Evolutionary conservation across 2,888 invertebrate genomes (phyloP).

Genomic region (Nysson spinosus): DNA sequence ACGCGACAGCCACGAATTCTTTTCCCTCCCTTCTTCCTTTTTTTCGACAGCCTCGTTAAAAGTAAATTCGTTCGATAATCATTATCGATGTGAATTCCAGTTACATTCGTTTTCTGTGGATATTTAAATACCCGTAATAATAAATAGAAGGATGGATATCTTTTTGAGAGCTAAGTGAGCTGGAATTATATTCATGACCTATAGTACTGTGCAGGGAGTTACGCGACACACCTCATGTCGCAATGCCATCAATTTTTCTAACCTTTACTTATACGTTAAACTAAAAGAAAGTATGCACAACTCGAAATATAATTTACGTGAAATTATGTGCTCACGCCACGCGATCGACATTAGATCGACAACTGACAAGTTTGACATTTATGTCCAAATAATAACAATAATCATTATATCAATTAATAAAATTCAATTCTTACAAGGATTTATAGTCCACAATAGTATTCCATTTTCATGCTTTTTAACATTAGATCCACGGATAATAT

Average conservation of each 20-base stretch:
- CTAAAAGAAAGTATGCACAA: constrained; percentile 37
- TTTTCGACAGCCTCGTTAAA: background rate
- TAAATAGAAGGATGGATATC: too few species aligned
- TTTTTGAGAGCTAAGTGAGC: constrained; percentile 11
- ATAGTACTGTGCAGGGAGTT: constrained; percentile 2
- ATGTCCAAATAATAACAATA: background rate
- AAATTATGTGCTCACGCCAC: constrained; percentile 11
- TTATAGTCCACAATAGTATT: too few species aligned
- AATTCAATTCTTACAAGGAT: too few species aligned
- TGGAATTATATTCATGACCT: background rate
- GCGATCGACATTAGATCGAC: constrained; percentile 1
- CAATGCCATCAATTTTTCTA: constrained; percentile 40
- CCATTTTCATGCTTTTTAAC: too few species aligned
- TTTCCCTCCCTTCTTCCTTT: background rate
- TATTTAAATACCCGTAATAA: too few species aligned
- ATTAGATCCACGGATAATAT: too few species aligned
- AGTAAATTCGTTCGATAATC: background rate
- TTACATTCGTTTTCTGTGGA: too few species aligned
- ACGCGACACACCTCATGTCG: constrained; percentile 45
- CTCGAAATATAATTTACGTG: constrained; percentile 29
- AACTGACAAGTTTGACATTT: constrained; percentile 37
- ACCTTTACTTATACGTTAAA: constrained; percentile 41
- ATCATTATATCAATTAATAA: too few species aligned
- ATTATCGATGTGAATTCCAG: background rate
- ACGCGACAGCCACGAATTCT: background rate